A percentile compares a stretch with the other conserved stretches of the same genome.
phyloP scores from a whole-genome alignment of 2,797 vertebrate genomes.

The Mormyrus hasselquistii region DNA sequence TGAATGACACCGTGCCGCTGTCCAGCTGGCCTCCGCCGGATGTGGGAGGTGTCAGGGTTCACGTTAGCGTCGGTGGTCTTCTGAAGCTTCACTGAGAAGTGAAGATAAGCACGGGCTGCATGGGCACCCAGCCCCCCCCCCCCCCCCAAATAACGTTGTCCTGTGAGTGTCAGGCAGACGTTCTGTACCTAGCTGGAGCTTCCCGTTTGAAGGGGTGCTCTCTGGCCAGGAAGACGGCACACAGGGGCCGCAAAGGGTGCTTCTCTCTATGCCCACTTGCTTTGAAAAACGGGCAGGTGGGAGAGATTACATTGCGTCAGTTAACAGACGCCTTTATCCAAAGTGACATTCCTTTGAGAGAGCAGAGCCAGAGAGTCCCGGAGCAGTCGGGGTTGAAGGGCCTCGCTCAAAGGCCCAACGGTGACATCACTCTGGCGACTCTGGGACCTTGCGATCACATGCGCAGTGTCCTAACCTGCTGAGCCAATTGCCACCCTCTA shows the following conservation, averaged over 20 bases:
- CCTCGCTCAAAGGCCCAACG: not conserved
- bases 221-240: not conserved
- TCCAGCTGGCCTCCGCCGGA: not conserved
- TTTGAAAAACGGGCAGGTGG: not conserved
- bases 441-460: not conserved
- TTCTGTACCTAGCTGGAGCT: conserved; percentile 7
- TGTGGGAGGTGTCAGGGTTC: not conserved
- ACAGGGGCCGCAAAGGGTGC: not conserved
- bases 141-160: not conserved
- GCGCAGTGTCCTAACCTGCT: not conserved
- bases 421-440: not conserved
- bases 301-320: not conserved
- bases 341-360: not conserved
- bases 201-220: not conserved
- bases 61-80: not conserved
- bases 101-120: conserved; percentile 26
- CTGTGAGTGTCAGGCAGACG: conserved; percentile 13
- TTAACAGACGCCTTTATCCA: not conserved
- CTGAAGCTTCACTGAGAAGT: conserved; percentile 12
- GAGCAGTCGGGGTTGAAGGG: not conserved
- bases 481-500: not conserved
- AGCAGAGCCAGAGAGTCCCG: not conserved
- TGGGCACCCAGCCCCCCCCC: conserved; percentile 5
- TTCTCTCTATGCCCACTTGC: not conserved
- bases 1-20: not conserved